Evolutionary conservation across 2,113 vertebrate species (phyloP).

Genomic region (Microcebus lehilahytsara): DNA sequence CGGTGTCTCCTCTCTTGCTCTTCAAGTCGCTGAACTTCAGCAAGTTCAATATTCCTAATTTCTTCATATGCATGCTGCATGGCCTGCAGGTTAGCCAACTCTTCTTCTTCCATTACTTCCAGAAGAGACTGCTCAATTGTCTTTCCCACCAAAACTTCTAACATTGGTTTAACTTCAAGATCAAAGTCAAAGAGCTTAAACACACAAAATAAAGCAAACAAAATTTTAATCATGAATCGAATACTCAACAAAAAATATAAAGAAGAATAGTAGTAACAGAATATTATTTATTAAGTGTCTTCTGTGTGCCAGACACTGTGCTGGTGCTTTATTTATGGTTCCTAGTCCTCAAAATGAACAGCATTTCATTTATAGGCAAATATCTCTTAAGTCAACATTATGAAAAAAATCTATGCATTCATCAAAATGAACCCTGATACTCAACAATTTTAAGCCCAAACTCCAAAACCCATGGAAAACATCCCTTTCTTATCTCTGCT

Average conservation of each 20-base stretch:
- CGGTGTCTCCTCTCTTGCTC: slow-evolving; percentile 89
- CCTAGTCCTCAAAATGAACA: background rate
- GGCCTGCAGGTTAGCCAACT: slow-evolving; percentile 87
- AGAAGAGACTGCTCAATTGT: slow-evolving; percentile 93
- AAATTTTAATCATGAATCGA: background rate
- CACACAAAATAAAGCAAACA: slow-evolving; percentile 45
- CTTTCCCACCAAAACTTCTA: slow-evolving; percentile 95
- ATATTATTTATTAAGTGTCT: background rate
- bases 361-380: background rate
- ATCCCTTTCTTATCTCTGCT: background rate
- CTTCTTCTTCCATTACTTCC: slow-evolving; percentile 97
- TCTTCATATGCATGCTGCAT: slow-evolving; percentile 86
- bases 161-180: slow-evolving; percentile 91
- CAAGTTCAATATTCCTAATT: slow-evolving; percentile 87
- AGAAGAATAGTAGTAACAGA: background rate
- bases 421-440: background rate
- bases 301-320: background rate
- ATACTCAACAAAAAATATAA: background rate
- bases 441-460: background rate
- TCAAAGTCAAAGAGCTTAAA: slow-evolving; percentile 96
- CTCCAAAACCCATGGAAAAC: background rate
- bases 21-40: slow-evolving; percentile 92
- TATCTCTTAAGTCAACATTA: background rate
- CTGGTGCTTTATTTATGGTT: background rate
- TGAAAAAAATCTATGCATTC: background rate